Base-by-base conservation (phyloP, 2,888 invertebrate species). In the Mystacides longicornis region DNA sequence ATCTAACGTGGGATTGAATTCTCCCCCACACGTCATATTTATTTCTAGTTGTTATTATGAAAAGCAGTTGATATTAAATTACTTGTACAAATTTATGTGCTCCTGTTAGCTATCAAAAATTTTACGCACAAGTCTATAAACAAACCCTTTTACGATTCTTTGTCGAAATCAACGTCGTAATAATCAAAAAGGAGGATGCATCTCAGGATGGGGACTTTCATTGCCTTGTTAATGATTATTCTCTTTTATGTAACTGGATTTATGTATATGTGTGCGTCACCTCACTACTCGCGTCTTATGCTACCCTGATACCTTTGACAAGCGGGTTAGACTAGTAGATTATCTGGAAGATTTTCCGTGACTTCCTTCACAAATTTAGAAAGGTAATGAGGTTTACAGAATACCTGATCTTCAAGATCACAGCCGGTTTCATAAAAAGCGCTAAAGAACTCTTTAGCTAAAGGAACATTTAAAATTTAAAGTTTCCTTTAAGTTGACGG, bases 91-190 rank as follows among this genome's bases (percentile, higher is more conserved):
- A 50, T 54, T 54, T 49, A 54, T 54, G 54, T 23, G 23, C 43
- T 50, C 50, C 43, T 54, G 54, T 54, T 54, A n/a, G 43, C 46
- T 48, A 48, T 37, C 49, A 19, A 51, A 31, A 5, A 33, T 23
- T 52, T 56, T 50, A 53, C 20, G 49, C 42, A 27, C 49, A 52
- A 43, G 37, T 49, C 52, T 22, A 52, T 58, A 58, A 58, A 55
- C 49, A 52, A 37, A 37, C 37, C 37, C 37, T 48, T 58, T 58
- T 58, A 58, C 53, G 58, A 50, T 58, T 58, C 58, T 58, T 56
- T 56, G 58, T 53, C n/a, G n/a, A 53, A 53, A 55, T 37, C 57
- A 48, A 52, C n/a, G 49, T 27, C 47, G 51, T 51, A 54, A 57
- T 54, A 57, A 57, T 57, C 54, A 54, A 45, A 31, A 51, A 42